Percentiles rank a stretch among this genome's conserved stretches.
Conservation (phyloP, 2,888 invertebrate species). For the Tipula confusa region DNA sequence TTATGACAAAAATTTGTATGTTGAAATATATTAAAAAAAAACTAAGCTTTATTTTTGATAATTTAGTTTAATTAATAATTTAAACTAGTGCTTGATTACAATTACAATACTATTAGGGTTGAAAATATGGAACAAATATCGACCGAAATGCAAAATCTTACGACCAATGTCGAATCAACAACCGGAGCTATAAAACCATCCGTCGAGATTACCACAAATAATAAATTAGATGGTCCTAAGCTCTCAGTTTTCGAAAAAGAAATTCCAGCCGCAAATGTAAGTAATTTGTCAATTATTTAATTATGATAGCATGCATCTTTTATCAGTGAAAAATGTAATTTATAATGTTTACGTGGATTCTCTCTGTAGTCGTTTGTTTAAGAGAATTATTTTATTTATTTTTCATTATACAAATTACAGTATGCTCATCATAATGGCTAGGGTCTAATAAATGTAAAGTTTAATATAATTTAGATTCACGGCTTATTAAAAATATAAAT, state of each 20-base stretch:
- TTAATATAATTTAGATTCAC: background rate
- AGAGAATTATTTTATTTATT: background rate
- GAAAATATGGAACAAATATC: background rate
- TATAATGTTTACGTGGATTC: conserved; percentile 28
- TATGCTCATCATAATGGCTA: background rate
- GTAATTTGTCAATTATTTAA: background rate
- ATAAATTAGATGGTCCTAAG: background rate
- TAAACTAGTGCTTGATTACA: background rate
- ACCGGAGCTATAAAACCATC: background rate
- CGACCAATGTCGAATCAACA: background rate
- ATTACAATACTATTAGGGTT: background rate
- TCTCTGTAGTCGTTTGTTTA: background rate
- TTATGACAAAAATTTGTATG: conserved; percentile 20
- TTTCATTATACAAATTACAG: background rate
- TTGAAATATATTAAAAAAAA: background rate
- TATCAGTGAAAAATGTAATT: background rate
- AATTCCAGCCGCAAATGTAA: conserved; percentile 30
- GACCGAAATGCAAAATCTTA: background rate
- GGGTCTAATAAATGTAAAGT: too few species aligned
- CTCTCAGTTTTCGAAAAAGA: background rate
- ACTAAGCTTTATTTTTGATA: background rate
- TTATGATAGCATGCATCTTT: background rate
- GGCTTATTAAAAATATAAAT: background rate
- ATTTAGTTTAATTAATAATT: background rate
- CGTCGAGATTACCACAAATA: background rate